A percentile compares a stretch with the other conserved stretches of the same genome.
Evolutionary conservation across 1,140 invertebrate genomes (phyloP).

Genomic region (Orius insidiosus): DNA sequence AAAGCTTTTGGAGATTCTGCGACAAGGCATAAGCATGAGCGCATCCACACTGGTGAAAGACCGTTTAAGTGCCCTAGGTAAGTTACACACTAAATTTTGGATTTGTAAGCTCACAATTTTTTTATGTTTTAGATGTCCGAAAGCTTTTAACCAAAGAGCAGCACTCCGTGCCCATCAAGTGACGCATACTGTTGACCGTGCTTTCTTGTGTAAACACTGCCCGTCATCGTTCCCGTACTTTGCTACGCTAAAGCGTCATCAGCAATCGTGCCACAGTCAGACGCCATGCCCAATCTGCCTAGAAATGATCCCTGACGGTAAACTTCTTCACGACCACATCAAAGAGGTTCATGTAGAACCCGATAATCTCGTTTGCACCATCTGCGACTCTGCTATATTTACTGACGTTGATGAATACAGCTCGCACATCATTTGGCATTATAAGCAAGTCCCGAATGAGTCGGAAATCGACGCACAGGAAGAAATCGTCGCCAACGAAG

Average conservation of each 20-base stretch:
- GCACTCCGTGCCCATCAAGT: conserved; percentile 18
- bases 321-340: conserved; percentile 14
- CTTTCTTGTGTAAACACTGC: conserved; percentile 17
- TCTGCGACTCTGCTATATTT: conserved; percentile 18
- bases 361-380: conserved; percentile 9
- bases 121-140: conserved; percentile 37
- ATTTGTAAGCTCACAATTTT: too few species aligned
- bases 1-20: conserved; percentile 52
- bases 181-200: conserved; percentile 17
- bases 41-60: conserved; percentile 38
- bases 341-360: conserved; percentile 12
- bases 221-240: conserved; percentile 18
- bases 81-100: too few species aligned
- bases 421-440: conserved; percentile 18
- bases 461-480: not conserved
- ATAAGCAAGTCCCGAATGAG: conserved; percentile 14
- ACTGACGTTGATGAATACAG: conserved; percentile 14
- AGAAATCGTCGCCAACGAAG: conserved; percentile 3
- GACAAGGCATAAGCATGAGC: conserved; percentile 30
- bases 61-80: conserved; percentile 37
- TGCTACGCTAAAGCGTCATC: conserved; percentile 16
- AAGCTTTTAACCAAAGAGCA: conserved; percentile 36
- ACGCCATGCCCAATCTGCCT: conserved; percentile 16
- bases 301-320: conserved; percentile 5
- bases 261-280: conserved; percentile 16